Conservation (phyloP, 1,140 invertebrate species). For the Pseudomyrmex cubaensis region DNA sequence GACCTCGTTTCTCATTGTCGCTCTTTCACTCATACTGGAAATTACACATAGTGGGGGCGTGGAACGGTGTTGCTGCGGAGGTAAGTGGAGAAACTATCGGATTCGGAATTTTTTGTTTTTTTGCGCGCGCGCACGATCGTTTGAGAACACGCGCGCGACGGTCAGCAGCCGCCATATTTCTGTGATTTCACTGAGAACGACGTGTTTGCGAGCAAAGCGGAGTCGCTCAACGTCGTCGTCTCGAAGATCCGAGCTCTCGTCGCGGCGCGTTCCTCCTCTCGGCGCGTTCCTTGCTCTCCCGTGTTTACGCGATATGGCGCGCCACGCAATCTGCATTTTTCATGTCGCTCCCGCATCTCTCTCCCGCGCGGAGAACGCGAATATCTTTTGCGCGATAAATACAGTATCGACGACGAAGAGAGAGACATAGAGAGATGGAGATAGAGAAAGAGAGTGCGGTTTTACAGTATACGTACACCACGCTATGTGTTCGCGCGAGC, state of each 20-base stretch:
- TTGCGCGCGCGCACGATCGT: background rate
- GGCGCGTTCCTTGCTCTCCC: background rate
- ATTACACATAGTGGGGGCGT: background rate
- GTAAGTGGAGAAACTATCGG: conserved; percentile 28
- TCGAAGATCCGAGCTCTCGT: no score
- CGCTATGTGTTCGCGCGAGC: background rate
- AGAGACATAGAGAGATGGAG: no score
- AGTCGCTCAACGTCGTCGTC: background rate
- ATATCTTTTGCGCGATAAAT: conserved; percentile 6
- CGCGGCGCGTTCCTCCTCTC: background rate
- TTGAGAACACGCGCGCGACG: conserved; percentile 10
- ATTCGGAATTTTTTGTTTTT: conserved; percentile 1
- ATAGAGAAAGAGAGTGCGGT: no score
- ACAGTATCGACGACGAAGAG: no score
- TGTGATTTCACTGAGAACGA: conserved; percentile 43
- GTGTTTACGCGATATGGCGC: background rate
- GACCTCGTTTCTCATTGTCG: background rate
- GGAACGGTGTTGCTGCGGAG: background rate
- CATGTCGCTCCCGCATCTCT: background rate
- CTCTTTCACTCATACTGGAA: background rate
- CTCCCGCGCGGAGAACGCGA: background rate
- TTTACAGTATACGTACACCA: background rate
- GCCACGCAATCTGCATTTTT: background rate
- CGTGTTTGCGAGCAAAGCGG: conserved; percentile 33
- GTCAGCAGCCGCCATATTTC: conserved; percentile 40